Conservation (phyloP, 1,140 invertebrate genomes). For the Aphelenchoides fujianensis region DNA sequence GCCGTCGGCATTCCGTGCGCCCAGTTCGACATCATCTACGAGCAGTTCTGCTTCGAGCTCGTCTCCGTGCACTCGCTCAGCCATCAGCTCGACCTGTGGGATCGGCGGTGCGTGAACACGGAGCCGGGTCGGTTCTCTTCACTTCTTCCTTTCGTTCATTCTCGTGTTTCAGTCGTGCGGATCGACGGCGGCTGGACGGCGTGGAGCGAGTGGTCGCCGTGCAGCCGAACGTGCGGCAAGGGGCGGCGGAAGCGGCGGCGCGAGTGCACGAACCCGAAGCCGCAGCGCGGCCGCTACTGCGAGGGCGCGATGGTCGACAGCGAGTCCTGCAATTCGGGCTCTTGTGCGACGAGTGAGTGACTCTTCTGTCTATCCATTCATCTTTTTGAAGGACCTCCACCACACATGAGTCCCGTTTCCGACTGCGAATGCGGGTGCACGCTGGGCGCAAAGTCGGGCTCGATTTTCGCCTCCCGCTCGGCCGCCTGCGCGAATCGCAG, state of each 20-base stretch:
- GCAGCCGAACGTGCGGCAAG: slow-evolving; percentile 79
- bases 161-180: slow-evolving; percentile 63
- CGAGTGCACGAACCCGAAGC: slow-evolving; percentile 20
- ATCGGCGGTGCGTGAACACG: slow-evolving; percentile 38
- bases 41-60: slow-evolving; percentile 35
- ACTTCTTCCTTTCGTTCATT: too few relatives aligned
- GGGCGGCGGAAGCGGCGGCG: slow-evolving; percentile 77
- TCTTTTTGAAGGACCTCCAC: too few relatives aligned
- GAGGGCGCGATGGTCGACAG: slow-evolving; percentile 5
- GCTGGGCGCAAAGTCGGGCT: background rate
- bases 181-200: slow-evolving; percentile 79
- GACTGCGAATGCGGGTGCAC: slow-evolving; percentile 15
- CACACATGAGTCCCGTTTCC: too few relatives aligned
- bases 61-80: slow-evolving; percentile 26
- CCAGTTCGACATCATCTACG: slow-evolving; percentile 38
- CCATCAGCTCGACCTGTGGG: slow-evolving; percentile 30
- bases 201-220: slow-evolving; percentile 80
- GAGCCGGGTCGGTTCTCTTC: slow-evolving; percentile 22
- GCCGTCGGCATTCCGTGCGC: slow-evolving; percentile 32
- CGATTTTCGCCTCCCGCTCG: background rate
- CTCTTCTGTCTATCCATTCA: too few relatives aligned
- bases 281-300: background rate
- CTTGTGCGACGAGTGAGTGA: slow-evolving; percentile 3
- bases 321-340: slow-evolving; percentile 2
- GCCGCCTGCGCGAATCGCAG: background rate